These are phyloP conservation scores for Gisinianus flammeolus DNA, from an alignment of 2,888 invertebrate genomes.

Conservation along the genomic window DNA sequence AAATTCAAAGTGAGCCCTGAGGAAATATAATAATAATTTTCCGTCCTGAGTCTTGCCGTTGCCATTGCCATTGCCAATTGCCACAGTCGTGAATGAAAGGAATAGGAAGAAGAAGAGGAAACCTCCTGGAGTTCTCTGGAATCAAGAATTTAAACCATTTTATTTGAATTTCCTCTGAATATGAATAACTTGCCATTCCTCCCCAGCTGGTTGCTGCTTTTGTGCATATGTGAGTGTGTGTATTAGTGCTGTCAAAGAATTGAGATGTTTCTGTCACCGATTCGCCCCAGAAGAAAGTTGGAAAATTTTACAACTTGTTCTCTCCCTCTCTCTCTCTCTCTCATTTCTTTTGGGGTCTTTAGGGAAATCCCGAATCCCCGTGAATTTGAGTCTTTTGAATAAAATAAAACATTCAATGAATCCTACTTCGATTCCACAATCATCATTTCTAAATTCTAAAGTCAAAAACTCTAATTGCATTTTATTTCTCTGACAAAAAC, in stretches of 20 bases:
- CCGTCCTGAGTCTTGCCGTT: background rate
- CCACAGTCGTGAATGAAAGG: too few relatives aligned
- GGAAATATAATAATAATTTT: background rate
- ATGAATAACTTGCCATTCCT: background rate
- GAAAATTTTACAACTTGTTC: background rate
- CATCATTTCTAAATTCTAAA: background rate
- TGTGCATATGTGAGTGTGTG: background rate
- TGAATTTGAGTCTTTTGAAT: constrained; percentile 6
- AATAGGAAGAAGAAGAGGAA: too few relatives aligned
- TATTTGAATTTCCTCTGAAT: background rate
- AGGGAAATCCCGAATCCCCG: background rate
- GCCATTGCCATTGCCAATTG: too few relatives aligned
- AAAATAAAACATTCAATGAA: background rate
- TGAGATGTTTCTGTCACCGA: background rate
- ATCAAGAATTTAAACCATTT: background rate
- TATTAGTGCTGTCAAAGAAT: background rate
- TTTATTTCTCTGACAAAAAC: too few relatives aligned
- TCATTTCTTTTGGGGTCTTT: background rate
- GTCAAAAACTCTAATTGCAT: background rate
- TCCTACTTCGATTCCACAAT: background rate
- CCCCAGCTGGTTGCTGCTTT: background rate
- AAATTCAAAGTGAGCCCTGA: background rate
- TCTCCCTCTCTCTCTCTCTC: background rate
- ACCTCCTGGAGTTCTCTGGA: too few relatives aligned
- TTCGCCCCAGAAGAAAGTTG: background rate